These are phyloP conservation scores for Megalops cyprinoides DNA, from an alignment of 2,797 vertebrate genomes.

Conservation along the genomic window DNA sequence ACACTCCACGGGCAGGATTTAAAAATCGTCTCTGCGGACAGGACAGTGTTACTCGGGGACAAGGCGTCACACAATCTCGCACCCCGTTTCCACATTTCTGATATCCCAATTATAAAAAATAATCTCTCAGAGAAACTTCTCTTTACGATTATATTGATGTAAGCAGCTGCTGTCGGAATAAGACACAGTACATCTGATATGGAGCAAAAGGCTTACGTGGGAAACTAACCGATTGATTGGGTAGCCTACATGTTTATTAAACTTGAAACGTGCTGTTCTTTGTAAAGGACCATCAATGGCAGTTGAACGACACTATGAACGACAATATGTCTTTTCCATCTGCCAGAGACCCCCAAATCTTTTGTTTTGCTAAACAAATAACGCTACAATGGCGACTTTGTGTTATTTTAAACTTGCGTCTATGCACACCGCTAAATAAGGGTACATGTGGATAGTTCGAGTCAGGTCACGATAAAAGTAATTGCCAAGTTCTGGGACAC, in stretches of 20 bases:
- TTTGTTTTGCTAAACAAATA: neutral
- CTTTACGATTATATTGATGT: constrained; percentile 62
- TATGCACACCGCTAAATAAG: neutral
- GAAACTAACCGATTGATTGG: neutral
- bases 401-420: neutral
- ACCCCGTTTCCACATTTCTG: constrained; percentile 54
- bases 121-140: constrained; percentile 52
- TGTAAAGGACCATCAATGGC: neutral
- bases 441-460: too few relatives aligned
- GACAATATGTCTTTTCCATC: neutral
- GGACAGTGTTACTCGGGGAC: constrained; percentile 42
- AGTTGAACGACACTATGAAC: neutral
- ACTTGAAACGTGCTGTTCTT: neutral
- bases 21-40: constrained; percentile 32
- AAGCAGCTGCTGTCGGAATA: constrained; percentile 55
- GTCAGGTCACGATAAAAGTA: too few relatives aligned
- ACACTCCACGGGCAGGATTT: constrained; percentile 31
- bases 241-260: too few relatives aligned
- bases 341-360: neutral
- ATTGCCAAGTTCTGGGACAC: too few relatives aligned
- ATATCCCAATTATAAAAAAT: constrained; percentile 65
- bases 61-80: constrained; percentile 45
- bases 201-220: too few relatives aligned
- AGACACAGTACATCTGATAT: too few relatives aligned
- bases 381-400: neutral